Evolutionary conservation across 2,797 vertebrate species (phyloP).

Genomic region (Xerus rutilus): DNA sequence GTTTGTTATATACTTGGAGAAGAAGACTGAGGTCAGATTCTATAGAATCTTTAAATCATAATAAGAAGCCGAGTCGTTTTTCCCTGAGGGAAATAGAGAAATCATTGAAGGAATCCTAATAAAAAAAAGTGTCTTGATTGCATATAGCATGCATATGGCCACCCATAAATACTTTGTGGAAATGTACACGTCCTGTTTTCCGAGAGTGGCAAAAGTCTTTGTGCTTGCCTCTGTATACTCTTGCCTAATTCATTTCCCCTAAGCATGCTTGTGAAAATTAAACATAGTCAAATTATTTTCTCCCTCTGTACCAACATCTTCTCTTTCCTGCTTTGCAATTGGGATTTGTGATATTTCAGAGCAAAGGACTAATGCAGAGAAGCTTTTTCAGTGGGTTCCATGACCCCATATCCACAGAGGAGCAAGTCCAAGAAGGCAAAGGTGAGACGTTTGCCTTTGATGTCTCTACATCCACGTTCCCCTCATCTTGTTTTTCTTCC

Average conservation of each 20-base stretch:
- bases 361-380: not conserved
- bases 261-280: slow-evolving; percentile 12
- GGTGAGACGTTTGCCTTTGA: not conserved
- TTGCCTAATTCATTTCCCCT: not conserved
- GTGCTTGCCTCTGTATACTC: not conserved
- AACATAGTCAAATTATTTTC: slow-evolving; percentile 10
- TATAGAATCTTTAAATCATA: not conserved
- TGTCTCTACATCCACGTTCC: not conserved
- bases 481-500: not conserved
- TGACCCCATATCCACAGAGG: not conserved
- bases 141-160: not conserved
- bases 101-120: not conserved
- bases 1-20: not conserved
- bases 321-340: not conserved
- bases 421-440: not conserved
- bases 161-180: not conserved
- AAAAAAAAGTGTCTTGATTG: not conserved
- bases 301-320: not conserved
- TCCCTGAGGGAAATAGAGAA: not conserved
- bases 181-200: not conserved
- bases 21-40: not conserved
- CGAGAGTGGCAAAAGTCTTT: not conserved
- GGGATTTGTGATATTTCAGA: slow-evolving; percentile 34
- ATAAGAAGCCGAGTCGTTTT: not conserved
- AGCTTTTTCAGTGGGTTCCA: not conserved